Conservation (phyloP, 2,797 vertebrate species). For the Craterocephalus amniculus region DNA sequence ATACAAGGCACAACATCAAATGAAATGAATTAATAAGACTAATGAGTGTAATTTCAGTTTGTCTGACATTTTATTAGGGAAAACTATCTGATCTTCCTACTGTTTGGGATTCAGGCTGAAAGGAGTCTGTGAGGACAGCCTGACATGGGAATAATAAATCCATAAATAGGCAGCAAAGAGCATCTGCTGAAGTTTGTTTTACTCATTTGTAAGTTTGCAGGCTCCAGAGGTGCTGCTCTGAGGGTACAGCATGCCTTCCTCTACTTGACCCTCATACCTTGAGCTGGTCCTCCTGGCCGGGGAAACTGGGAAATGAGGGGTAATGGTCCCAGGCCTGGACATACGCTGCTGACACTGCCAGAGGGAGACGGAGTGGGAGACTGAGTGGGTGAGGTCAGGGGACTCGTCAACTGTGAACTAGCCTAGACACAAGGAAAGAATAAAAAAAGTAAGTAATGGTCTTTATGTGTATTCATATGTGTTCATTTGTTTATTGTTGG, state of each 20-base stretch:
- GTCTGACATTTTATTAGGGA: neutral
- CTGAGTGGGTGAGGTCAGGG: conserved; percentile 93
- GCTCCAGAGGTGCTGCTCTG: no score
- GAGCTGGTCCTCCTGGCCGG: conserved; percentile 90
- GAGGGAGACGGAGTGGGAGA: conserved; percentile 95
- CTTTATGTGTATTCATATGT: neutral
- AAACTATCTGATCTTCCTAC: neutral
- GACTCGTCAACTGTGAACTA: conserved; percentile 91
- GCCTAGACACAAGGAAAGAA: conserved; percentile 76
- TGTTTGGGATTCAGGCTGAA: neutral
- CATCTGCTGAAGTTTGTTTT: no score
- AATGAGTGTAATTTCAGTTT: neutral
- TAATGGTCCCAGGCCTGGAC: conserved; percentile 92
- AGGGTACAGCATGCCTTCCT: neutral
- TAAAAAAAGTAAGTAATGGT: neutral
- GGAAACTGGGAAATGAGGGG: conserved; percentile 94
- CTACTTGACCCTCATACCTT: conserved; percentile 82
- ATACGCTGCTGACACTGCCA: conserved; percentile 91
- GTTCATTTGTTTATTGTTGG: neutral
- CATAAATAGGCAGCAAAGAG: no score
- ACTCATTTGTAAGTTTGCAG: no score
- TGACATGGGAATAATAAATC: neutral
- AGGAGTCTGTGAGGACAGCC: neutral
- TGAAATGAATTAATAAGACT: neutral
- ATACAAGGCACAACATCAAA: neutral